Percentiles rank a stretch among this genome's conserved stretches.
Conservation (phyloP, 2,113 vertebrate genomes). For the Bothrops jararaca region DNA sequence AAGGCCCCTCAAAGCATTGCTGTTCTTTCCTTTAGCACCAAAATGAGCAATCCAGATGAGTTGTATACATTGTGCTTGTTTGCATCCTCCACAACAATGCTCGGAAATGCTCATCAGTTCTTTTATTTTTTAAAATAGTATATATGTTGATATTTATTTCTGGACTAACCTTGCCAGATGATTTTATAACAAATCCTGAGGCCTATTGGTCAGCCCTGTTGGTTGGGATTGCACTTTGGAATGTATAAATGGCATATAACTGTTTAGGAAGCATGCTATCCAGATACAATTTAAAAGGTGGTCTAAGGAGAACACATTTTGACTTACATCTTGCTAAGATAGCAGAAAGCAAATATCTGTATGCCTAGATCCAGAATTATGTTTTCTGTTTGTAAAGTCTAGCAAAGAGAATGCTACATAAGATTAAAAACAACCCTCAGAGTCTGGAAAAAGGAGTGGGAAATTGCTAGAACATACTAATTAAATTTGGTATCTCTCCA, state of each 20-base stretch:
- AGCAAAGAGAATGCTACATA: neutral
- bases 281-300: neutral
- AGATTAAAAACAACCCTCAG: neutral
- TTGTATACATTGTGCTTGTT: neutral
- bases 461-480: neutral
- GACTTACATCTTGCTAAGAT: neutral
- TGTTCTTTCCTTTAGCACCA: slow-evolving; percentile 10
- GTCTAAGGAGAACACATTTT: neutral
- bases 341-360: neutral
- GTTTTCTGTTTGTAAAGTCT: neutral
- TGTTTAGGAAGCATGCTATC: neutral
- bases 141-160: neutral
- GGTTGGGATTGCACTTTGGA: neutral
- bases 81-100: neutral
- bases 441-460: neutral
- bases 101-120: neutral
- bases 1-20: slow-evolving; percentile 14
- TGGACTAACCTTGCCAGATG: neutral
- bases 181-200: neutral
- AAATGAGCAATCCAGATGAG: slow-evolving; percentile 10
- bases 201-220: neutral
- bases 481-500: neutral
- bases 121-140: neutral
- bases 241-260: neutral
- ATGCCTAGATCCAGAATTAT: neutral